Conservation (phyloP, 2,797 vertebrate genomes). For the Pteropus rufus region DNA sequence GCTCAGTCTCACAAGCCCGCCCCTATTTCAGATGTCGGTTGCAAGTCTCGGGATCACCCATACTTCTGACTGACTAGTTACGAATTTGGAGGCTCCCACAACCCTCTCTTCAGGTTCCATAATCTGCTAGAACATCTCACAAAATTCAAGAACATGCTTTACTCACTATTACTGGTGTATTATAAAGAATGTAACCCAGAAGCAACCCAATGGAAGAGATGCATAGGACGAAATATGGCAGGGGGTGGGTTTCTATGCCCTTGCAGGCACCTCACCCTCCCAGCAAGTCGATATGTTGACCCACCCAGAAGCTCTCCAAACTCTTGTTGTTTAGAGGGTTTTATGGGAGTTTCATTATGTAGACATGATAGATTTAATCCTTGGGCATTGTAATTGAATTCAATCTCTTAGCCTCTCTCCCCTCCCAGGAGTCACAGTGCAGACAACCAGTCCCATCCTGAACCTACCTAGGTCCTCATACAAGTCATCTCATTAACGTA, state of each 20-base stretch:
- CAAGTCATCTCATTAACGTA: not conserved
- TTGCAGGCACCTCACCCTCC: not conserved
- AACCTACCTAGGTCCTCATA: not conserved
- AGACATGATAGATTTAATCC: not conserved
- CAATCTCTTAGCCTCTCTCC: not conserved
- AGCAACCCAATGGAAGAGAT: not conserved
- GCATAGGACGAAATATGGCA: not conserved
- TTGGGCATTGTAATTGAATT: not conserved
- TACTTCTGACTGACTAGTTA: not conserved
- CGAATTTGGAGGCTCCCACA: not conserved
- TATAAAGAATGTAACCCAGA: not conserved
- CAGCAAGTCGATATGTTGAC: accelerated
- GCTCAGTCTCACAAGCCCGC: not conserved
- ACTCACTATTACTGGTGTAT: not conserved
- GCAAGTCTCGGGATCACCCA: not conserved
- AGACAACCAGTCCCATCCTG: not conserved
- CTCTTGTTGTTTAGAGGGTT: not conserved
- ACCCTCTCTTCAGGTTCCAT: not conserved
- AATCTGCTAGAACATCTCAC: not conserved
- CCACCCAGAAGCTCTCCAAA: not conserved
- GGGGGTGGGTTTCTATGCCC: not conserved
- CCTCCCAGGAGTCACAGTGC: not conserved
- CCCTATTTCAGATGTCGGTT: not conserved
- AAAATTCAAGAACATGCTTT: not conserved
- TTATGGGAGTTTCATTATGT: not conserved